Percentiles rank a stretch among this genome's conserved stretches.
phyloP scores from a whole-genome alignment of 1,140 invertebrate genomes.

The Panagrolaimus sp. region DNA sequence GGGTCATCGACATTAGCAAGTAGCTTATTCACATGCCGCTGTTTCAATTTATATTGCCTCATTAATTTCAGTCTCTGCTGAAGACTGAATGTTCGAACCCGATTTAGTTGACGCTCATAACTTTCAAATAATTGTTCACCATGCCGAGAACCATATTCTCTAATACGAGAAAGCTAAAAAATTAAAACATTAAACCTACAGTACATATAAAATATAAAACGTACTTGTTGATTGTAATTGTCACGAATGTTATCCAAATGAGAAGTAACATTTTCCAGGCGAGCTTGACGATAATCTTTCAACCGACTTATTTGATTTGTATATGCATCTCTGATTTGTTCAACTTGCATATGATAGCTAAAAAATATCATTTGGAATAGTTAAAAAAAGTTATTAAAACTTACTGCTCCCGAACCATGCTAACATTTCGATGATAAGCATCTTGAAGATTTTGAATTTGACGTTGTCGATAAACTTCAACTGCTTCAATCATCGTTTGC shows the following conservation, averaged over 20 bases:
- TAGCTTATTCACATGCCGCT: conserved; percentile 54
- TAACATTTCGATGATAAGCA: conserved; percentile 45
- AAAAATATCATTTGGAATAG: too few species aligned
- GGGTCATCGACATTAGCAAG: conserved; percentile 19
- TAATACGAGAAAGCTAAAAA: conserved; percentile 42
- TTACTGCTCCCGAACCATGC: not conserved
- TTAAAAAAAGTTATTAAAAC: too few species aligned
- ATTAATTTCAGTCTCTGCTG: conserved; percentile 56
- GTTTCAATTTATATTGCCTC: conserved; percentile 58
- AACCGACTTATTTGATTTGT: conserved; percentile 53
- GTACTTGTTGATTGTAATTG: conserved; percentile 55
- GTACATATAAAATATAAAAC: conserved; percentile 19
- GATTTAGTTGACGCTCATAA: conserved; percentile 55
- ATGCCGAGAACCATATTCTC: conserved; percentile 53
- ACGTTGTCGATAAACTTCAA: conserved; percentile 56
- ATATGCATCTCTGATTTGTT: conserved; percentile 51
- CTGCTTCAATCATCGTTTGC: conserved; percentile 54
- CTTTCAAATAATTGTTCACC: conserved; percentile 54
- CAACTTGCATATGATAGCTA: conserved; percentile 39
- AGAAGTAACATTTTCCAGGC: conserved; percentile 51
- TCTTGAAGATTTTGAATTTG: conserved; percentile 57
- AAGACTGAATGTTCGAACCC: conserved; percentile 55
- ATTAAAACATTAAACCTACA: not conserved
- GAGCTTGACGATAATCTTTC: conserved; percentile 54
- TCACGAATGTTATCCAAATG: conserved; percentile 55